A percentile compares a stretch with the other conserved stretches of the same genome.
Conservation (phyloP, 2,113 vertebrate genomes). For the Nyctibius bracteatus region DNA sequence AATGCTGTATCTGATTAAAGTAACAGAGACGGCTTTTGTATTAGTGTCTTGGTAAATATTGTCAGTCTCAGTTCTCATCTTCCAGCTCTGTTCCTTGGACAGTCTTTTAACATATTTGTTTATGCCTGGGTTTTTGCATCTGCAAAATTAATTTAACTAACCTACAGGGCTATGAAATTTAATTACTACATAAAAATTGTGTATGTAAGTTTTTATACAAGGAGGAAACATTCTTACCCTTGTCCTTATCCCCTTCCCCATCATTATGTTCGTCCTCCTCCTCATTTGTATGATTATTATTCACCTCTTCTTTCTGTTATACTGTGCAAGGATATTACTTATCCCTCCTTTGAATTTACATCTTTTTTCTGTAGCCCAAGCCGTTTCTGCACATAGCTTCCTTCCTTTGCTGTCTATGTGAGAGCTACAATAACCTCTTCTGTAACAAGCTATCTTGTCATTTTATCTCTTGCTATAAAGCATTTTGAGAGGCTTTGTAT, state of each 20-base stretch:
- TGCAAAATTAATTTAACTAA: neutral
- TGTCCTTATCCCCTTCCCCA: neutral
- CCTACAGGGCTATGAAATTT: neutral
- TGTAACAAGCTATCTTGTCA: neutral
- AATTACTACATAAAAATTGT: neutral
- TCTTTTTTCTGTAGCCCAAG: neutral
- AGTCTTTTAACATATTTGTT: neutral
- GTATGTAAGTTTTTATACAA: neutral
- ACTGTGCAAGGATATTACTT: neutral
- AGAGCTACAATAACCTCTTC: neutral
- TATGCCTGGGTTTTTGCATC: neutral
- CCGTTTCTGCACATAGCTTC: neutral
- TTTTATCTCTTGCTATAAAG: constrained; percentile 24
- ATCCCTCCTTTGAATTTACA: neutral
- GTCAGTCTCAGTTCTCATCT: neutral
- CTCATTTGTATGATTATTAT: neutral
- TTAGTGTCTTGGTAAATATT: neutral
- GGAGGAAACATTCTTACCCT: neutral
- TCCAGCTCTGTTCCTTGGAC: neutral
- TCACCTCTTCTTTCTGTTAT: neutral
- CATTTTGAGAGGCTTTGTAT: constrained; percentile 24
- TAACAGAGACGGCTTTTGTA: neutral
- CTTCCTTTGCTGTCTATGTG: neutral
- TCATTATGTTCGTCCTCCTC: neutral
- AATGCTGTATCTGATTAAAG: neutral